Conservation (phyloP, 2,797 vertebrate genomes). For the Paedocypris micromegethes region DNA sequence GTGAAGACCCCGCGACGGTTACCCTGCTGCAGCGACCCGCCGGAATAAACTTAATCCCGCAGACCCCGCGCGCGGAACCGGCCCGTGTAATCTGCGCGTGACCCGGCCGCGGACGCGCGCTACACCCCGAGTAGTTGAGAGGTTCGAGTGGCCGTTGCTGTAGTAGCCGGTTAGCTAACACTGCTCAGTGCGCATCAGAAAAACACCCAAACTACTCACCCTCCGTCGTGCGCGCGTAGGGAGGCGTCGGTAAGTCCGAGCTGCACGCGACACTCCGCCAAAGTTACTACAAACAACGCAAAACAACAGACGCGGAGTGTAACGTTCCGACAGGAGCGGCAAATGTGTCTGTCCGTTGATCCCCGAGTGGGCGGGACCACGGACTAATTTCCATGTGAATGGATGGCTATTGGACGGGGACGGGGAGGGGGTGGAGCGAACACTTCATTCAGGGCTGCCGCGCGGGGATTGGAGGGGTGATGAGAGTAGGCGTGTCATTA, state of each 20-base stretch:
- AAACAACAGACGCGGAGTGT: slow-evolving; percentile 1
- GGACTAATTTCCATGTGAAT: background rate
- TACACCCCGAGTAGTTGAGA: slow-evolving; percentile 2
- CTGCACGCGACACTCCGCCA: background rate
- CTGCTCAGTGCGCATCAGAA: background rate
- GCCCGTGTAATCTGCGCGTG: background rate
- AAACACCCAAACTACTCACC: slow-evolving; percentile 31
- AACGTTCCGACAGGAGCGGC: slow-evolving; percentile 7
- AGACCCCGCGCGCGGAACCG: background rate
- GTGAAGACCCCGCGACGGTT: slow-evolving; percentile 15
- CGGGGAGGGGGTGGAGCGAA: background rate
- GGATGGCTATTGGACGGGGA: slow-evolving; percentile 5
- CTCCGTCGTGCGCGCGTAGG: background rate
- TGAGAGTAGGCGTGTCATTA: slow-evolving; percentile 2
- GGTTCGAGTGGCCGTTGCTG: slow-evolving; percentile 5
- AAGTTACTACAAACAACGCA: slow-evolving; percentile 9
- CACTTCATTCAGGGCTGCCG: background rate
- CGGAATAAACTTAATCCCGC: slow-evolving; percentile 34
- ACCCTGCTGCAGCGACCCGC: slow-evolving; percentile 2
- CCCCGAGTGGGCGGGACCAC: slow-evolving; percentile 26
- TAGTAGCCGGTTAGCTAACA: slow-evolving; percentile 38
- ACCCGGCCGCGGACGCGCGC: background rate
- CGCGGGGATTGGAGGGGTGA: background rate
- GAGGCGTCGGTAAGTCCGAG: background rate
- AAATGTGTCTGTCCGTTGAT: slow-evolving; percentile 18